phyloP scores from a whole-genome alignment of 2,113 vertebrate genomes.

The Pelusios castaneus region DNA sequence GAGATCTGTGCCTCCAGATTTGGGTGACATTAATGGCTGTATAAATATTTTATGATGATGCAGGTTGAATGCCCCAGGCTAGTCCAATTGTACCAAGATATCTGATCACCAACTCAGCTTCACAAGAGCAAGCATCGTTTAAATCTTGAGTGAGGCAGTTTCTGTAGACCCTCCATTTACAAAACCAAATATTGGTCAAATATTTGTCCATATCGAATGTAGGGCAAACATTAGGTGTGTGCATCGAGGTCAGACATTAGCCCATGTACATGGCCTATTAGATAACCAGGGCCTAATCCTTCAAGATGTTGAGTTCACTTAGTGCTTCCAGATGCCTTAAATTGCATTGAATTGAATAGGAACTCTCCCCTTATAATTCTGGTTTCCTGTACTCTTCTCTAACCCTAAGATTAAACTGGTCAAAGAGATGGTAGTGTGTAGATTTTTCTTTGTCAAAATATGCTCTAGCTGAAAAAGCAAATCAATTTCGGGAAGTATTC shows the following conservation, averaged over 20 bases:
- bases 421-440: background rate
- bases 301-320: background rate
- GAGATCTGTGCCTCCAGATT: background rate
- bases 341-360: no score
- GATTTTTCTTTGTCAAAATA: background rate
- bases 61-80: background rate
- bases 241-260: background rate
- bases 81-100: no score
- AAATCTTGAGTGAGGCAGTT: background rate
- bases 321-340: no score
- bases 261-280: background rate
- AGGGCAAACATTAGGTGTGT: background rate
- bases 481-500: background rate
- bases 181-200: background rate
- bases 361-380: background rate
- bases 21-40: rapidly evolving
- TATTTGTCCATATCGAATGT: background rate
- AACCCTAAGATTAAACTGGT: background rate
- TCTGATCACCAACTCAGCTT: background rate
- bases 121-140: background rate
- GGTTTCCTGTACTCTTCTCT: background rate
- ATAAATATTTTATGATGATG: background rate
- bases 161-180: background rate
- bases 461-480: background rate
- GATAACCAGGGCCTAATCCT: background rate